Base-by-base conservation (phyloP, 2,797 vertebrate species). In the Podarcis lilfordi region DNA sequence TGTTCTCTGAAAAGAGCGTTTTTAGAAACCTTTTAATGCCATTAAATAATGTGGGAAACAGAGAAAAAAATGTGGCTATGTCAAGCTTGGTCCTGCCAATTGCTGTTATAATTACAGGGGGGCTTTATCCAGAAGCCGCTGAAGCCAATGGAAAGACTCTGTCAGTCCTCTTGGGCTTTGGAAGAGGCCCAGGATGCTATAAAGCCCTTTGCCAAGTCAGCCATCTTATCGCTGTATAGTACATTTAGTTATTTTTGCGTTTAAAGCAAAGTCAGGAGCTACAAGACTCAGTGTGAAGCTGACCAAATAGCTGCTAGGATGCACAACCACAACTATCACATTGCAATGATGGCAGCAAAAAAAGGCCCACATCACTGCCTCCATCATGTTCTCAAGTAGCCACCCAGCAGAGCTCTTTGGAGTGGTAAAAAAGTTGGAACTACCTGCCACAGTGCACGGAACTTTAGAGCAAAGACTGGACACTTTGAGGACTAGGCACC, bases 11-110 rank as follows among this genome's bases (percentile, higher is more conserved):
- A 81, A 69, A 72, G 19, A 81, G 69, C 50, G 40, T 78, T 87
- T 88, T 32, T 25, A 84, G 76, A 84, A 84, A 79, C 2, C 23
- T 13, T 72, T 79, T 61, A 15, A 43, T 72, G 82, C 35, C 13
- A 27, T 88, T 45, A 72, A 88, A 79, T 88, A 88, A 80, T 88
- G 82, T 78, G 45, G 75, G 82, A 88, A 79, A 55, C 75, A 88
- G 50, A 79, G 75, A 71, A 32, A 43, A 83, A 32, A 69, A 25
- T 84, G 76, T n/a, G 50, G 87, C 66, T 79, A 32, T 68, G 7
- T 72, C 75, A 61, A 32, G 27, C 66, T 11, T 79, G 80, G 15
- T 40, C 55, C 81, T 88, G 75, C 75, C 82, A 79, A 61, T 25
- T 69, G 50, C 75, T 88, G 25, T 88, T 79, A 78, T 88, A 88